Base-by-base conservation (phyloP, 2,888 invertebrate species). In the Limnephilus lunatus region DNA sequence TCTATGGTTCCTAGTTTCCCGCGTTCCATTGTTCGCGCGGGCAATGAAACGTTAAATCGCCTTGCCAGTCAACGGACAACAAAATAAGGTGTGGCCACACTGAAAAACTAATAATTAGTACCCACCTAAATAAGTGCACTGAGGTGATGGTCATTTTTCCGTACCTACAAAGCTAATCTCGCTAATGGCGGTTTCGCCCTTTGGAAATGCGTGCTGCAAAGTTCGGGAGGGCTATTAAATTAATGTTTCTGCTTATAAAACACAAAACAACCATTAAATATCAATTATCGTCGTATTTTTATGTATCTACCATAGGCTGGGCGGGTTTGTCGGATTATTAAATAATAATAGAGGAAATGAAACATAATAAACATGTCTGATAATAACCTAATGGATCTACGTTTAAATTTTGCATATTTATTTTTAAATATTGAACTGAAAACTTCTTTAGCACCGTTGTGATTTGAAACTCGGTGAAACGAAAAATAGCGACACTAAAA, bases 91-190 rank as follows among this genome's bases (percentile, higher is more conserved):
- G 80, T 89, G 88, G 88, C 81, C 81, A 80, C 35, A 80, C 80
- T 88, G 31, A 35, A 89, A 89, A 89, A 89, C 39, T 80, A 89
- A 89, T 35, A 53, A 87, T 87, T 87, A 87, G 39, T 81, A 68
- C 80, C 88, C 80, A 89, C 35, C 80, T 25, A 44, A 80, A 32
- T 68, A 88, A 53, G 88, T 88, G 88, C 88, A 68, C 32, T 68
- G 88, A 80, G 88, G 88, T 89, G 88, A 80, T 25, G 88, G 25
- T 35, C 35, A 35, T 80, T 80, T 32, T 86, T 48, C 44, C 68
- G 68, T 68, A 68, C 68, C 68, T 68, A 68, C 48, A 9, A 68
- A 44, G 31, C 32, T 80, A 89, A 89, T 89, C 81, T 80, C 12
- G 81, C 39, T 89, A 89, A 89, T 80, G 39, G 88, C 39, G 32